These are phyloP conservation scores for Atta colombica DNA, from an alignment of 1,140 invertebrate genomes.

Conservation along the genomic window DNA sequence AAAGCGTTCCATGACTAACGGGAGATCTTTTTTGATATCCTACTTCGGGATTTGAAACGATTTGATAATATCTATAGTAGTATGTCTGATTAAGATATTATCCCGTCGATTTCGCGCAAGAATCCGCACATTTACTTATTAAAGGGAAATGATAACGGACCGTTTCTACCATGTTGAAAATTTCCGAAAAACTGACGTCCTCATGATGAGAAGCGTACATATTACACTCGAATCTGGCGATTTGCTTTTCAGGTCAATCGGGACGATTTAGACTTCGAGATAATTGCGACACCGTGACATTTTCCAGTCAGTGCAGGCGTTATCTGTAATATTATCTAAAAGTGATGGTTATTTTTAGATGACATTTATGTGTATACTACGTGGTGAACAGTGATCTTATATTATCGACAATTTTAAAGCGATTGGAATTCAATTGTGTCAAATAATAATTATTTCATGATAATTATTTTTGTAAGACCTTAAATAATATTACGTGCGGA, in stretches of 20 bases:
- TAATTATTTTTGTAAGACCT: neutral
- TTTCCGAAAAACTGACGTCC: neutral
- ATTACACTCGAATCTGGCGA: neutral
- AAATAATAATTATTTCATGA: too few species aligned
- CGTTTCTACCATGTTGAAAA: neutral
- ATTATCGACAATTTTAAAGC: neutral
- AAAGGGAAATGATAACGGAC: neutral
- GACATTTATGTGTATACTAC: neutral
- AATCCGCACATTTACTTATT: neutral
- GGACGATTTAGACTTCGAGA: neutral
- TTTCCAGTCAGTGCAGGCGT: neutral
- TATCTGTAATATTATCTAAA: neutral
- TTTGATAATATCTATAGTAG: conserved; percentile 1
- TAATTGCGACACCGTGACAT: conserved; percentile 9
- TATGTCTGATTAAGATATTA: conserved; percentile 28
- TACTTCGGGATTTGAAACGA: neutral
- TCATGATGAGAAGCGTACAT: neutral
- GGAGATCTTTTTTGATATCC: conserved; percentile 14
- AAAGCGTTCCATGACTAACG: conserved; percentile 44
- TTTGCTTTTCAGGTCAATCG: conserved; percentile 27
- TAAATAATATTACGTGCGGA: neutral
- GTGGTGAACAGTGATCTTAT: neutral
- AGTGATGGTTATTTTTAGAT: neutral
- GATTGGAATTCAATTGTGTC: too few species aligned
- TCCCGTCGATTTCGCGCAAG: neutral